phyloP scores from a whole-genome alignment of 2,113 vertebrate species.

The Amphiprion ocellaris region DNA sequence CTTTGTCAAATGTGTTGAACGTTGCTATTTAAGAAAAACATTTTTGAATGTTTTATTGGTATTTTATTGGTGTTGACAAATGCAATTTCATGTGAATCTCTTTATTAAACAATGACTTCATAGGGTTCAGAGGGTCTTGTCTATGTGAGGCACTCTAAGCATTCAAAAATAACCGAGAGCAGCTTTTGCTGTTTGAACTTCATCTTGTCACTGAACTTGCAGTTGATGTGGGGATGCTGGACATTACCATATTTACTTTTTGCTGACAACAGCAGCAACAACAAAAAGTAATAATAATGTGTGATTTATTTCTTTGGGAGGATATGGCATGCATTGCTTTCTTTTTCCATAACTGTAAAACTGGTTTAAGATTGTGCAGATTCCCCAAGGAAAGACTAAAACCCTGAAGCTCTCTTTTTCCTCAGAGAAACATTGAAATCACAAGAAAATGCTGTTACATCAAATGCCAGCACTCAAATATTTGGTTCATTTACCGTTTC shows the following conservation, averaged over 20 bases:
- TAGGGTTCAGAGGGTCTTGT: background rate
- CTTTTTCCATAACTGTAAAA: background rate
- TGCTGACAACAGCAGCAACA: slow-evolving; percentile 30
- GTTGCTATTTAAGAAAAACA: too few species aligned
- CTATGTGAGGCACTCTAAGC: slow-evolving; percentile 6
- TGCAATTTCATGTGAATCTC: background rate
- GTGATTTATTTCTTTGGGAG: background rate
- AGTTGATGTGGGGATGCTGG: slow-evolving; percentile 27
- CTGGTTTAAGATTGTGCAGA: background rate
- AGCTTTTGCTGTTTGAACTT: slow-evolving; percentile 30
- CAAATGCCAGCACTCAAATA: slow-evolving; percentile 24
- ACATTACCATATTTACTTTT: slow-evolving; percentile 32
- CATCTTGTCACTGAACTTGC: slow-evolving; percentile 10
- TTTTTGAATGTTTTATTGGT: too few species aligned
- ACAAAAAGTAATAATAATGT: slow-evolving; percentile 23
- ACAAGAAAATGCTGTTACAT: slow-evolving; percentile 6
- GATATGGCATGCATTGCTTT: background rate
- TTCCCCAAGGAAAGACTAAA: slow-evolving; percentile 7
- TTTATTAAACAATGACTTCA: background rate
- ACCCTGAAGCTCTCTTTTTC: background rate
- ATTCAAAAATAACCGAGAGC: slow-evolving; percentile 5
- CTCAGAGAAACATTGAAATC: background rate
- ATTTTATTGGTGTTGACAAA: too few species aligned
- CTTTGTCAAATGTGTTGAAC: too few species aligned
- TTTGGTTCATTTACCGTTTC: slow-evolving; percentile 46